These are phyloP conservation scores for Branchellion lobata DNA, from an alignment of 2,888 invertebrate species.

Conservation along the genomic window DNA sequence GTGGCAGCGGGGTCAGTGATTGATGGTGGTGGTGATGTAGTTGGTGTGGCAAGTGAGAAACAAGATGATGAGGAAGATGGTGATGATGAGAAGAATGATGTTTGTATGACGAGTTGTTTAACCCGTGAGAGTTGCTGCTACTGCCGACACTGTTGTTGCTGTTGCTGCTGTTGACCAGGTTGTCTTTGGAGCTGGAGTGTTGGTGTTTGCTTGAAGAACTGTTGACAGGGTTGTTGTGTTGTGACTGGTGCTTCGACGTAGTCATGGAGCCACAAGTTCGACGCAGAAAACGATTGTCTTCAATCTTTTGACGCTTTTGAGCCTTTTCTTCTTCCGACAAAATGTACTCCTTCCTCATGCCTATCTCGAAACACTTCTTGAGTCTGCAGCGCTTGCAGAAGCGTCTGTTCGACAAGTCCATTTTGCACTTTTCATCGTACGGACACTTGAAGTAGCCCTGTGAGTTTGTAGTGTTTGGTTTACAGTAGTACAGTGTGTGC, in stretches of 20 bases:
- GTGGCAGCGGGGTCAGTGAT: background rate
- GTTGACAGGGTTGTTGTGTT: constrained; percentile 30
- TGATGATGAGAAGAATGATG: constrained; percentile 7
- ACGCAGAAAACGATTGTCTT: constrained; percentile 73
- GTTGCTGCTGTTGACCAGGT: constrained; percentile 1
- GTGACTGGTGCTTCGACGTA: constrained; percentile 36
- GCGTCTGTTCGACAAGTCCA: constrained; percentile 85
- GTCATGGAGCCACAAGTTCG: background rate
- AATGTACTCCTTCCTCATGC: constrained; percentile 96
- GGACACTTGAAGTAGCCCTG: constrained; percentile 78
- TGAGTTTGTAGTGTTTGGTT: background rate
- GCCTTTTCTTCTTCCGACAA: constrained; percentile 86
- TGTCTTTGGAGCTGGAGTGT: background rate
- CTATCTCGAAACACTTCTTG: constrained; percentile 87
- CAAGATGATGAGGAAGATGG: constrained; percentile 15
- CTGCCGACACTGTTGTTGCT: constrained; percentile 13
- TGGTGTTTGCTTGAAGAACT: constrained; percentile 33
- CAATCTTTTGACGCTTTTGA: constrained; percentile 80
- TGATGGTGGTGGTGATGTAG: constrained; percentile 15
- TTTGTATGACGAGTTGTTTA: background rate
- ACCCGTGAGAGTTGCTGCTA: background rate
- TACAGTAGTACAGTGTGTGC: too few relatives aligned
- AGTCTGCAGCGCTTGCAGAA: constrained; percentile 96
- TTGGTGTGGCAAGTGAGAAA: background rate
- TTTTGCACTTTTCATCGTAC: constrained; percentile 86